phyloP scores from a whole-genome alignment of 2,888 invertebrate species.

The Chrysomela aeneicollis region DNA sequence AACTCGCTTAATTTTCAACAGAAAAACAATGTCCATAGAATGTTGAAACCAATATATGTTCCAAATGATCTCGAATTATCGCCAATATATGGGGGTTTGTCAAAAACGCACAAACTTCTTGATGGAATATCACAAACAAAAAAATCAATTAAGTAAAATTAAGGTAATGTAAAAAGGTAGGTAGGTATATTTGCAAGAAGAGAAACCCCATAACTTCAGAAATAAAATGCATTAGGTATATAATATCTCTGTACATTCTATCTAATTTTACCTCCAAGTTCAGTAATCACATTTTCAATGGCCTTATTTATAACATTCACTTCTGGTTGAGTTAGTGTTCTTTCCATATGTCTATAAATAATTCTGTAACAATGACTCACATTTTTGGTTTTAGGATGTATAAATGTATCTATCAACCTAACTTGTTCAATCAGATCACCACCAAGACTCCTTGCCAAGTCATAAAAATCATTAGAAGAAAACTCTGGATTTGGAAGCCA shows the following conservation, averaged over 20 bases:
- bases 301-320: constrained; percentile 83
- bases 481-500: constrained; percentile 86
- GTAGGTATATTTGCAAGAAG: too few relatives aligned
- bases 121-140: too few relatives aligned
- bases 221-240: too few relatives aligned
- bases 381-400: constrained; percentile 82
- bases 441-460: constrained; percentile 86
- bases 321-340: constrained; percentile 85
- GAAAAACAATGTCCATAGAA: too few relatives aligned
- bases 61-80: too few relatives aligned
- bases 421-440: constrained; percentile 96
- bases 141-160: too few relatives aligned
- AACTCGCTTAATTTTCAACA: too few relatives aligned
- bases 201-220: too few relatives aligned
- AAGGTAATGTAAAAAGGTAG: too few relatives aligned
- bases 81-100: too few relatives aligned
- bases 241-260: constrained; percentile 34
- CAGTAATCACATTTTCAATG: constrained; percentile 67
- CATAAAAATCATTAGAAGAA: constrained; percentile 88
- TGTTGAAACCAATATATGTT: too few relatives aligned
- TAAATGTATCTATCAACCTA: constrained; percentile 83
- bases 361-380: constrained; percentile 92
- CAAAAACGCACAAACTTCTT: too few relatives aligned
- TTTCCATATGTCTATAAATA: constrained; percentile 91
- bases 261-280: constrained; percentile 63